Evolutionary conservation across 2,888 invertebrate genomes (phyloP).

Genomic region (Cryptocephalus primarius): DNA sequence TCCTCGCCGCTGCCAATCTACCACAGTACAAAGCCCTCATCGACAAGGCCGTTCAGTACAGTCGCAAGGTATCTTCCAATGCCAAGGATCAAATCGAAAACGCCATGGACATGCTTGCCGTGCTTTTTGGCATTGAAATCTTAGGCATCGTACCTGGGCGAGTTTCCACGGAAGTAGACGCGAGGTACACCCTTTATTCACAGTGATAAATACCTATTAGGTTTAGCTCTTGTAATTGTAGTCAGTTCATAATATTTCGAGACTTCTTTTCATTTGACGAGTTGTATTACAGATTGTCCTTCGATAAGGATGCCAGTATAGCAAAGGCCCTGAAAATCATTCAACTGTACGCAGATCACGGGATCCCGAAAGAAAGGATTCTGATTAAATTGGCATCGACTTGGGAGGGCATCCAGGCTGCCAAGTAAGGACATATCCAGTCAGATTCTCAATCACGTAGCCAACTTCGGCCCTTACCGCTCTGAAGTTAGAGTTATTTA

Average conservation of each 20-base stretch:
- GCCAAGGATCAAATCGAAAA: constrained; percentile 64
- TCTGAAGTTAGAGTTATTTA: too few species aligned
- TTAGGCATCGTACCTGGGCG: constrained; percentile 95
- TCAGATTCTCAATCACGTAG: too few species aligned
- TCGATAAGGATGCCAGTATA: constrained; percentile 86
- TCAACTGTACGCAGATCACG: constrained; percentile 77
- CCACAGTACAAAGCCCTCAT: constrained; percentile 87
- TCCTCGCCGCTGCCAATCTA: constrained; percentile 87
- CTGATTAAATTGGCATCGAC: constrained; percentile 96
- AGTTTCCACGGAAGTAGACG: constrained; percentile 94
- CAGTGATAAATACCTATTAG: too few species aligned
- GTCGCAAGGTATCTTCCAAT: constrained; percentile 56
- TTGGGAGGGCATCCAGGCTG: constrained; percentile 99
- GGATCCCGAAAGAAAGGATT: constrained; percentile 84
- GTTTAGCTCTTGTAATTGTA: too few species aligned
- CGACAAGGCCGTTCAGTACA: constrained; percentile 83
- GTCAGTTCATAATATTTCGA: too few species aligned
- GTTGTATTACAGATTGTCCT: constrained; percentile 62
- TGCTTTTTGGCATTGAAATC: constrained; percentile 94
- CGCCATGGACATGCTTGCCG: constrained; percentile 89
- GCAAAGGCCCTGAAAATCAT: constrained; percentile 83
- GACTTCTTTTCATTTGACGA: too few species aligned
- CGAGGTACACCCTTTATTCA: constrained; percentile 29
- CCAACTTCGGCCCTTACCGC: too few species aligned
- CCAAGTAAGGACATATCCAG: constrained; percentile 35